phyloP scores from a whole-genome alignment of 2,888 invertebrate species.

The Cerceris ruficornis region DNA sequence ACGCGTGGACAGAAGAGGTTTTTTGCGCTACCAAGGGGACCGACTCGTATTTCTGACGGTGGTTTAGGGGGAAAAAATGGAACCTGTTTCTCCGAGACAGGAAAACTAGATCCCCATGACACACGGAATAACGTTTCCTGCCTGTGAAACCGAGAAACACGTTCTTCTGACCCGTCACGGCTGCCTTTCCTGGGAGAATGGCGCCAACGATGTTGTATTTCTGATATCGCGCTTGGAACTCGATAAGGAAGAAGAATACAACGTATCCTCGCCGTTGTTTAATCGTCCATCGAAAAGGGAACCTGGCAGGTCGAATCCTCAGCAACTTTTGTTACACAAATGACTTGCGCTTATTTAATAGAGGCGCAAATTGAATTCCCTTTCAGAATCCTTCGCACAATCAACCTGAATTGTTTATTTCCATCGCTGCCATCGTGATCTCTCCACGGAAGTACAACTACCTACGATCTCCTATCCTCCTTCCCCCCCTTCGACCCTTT shows the following conservation, averaged over 20 bases:
- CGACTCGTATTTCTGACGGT: conserved; percentile 32
- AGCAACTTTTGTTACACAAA: no score
- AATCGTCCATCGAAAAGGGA: no score
- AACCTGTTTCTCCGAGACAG: conserved; percentile 51
- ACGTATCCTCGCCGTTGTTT: background rate
- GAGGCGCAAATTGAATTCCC: no score
- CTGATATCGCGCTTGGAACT: background rate
- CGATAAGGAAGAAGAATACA: background rate
- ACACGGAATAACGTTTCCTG: conserved; percentile 48
- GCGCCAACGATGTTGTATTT: conserved; percentile 3
- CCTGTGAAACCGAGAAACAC: conserved; percentile 52
- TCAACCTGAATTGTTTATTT: no score
- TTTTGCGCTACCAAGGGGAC: conserved; percentile 3
- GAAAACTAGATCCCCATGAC: conserved; percentile 58
- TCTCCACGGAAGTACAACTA: no score
- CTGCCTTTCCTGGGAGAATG: conserved; percentile 47
- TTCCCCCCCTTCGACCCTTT: no score
- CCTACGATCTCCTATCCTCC: no score
- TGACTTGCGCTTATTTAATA: no score
- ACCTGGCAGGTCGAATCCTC: no score
- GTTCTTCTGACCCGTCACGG: conserved; percentile 51
- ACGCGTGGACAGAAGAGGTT: background rate
- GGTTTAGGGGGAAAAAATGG: conserved; percentile 34
- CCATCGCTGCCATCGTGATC: no score
- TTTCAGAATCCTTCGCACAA: no score